Evolutionary conservation across 2,113 vertebrate genomes (phyloP).

Genomic region (Lophius piscatorius): DNA sequence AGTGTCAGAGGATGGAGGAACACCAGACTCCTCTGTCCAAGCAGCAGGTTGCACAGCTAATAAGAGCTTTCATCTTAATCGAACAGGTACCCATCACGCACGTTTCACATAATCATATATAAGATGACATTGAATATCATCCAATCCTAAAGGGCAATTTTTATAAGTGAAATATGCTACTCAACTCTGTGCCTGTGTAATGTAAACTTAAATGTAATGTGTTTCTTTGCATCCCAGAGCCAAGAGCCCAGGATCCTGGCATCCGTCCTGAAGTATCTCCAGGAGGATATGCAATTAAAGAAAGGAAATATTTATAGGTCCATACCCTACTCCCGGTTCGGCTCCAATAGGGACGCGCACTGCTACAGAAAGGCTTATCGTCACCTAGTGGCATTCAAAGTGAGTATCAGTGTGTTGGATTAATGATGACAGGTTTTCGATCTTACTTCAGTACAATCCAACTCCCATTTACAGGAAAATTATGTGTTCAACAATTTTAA

Average conservation of each 20-base stretch:
- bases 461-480: not conserved
- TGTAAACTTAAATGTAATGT: not conserved
- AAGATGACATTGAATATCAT: not conserved
- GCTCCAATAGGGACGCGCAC: constrained; percentile 80
- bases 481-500: not conserved
- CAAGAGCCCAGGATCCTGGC: constrained; percentile 46
- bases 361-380: constrained; percentile 80
- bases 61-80: constrained; percentile 71
- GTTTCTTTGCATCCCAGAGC: constrained; percentile 39
- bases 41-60: constrained; percentile 74
- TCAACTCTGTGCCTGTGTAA: too few relatives aligned
- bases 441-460: too few relatives aligned
- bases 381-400: constrained; percentile 78
- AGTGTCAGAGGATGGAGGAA: constrained; percentile 56
- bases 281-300: constrained; percentile 76
- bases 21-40: constrained; percentile 55
- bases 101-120: not conserved
- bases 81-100: constrained; percentile 64
- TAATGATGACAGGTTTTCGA: not conserved
- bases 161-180: too few relatives aligned
- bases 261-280: constrained; percentile 69
- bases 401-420: constrained; percentile 34
- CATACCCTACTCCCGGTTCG: constrained; percentile 79
- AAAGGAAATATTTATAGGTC: constrained; percentile 78
- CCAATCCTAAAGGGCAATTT: too few relatives aligned